Percentiles rank a stretch among this genome's conserved stretches.
phyloP scores from a whole-genome alignment of 2,888 invertebrate genomes.

The Tachina grossa region DNA sequence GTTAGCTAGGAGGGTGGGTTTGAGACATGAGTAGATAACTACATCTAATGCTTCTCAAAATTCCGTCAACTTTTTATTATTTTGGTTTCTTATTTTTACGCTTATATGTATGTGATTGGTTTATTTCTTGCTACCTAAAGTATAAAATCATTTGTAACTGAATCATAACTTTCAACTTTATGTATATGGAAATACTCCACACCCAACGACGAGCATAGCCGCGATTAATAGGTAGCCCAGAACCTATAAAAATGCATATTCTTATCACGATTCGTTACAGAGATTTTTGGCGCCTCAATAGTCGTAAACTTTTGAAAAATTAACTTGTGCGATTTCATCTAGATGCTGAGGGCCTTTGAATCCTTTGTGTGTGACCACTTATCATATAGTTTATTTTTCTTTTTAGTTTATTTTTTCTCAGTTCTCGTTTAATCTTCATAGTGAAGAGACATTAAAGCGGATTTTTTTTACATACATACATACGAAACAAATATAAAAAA shows the following conservation, averaged over 20 bases:
- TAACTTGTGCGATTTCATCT: slow-evolving; percentile 7
- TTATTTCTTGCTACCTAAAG: slow-evolving; percentile 1
- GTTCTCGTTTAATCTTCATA: too few relatives aligned
- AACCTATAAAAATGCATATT: neutral
- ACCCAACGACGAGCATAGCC: slow-evolving; percentile 18
- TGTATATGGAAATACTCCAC: neutral
- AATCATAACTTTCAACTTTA: neutral
- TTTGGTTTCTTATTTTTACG: neutral
- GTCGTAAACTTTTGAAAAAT: neutral
- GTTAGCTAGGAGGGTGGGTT: slow-evolving; percentile 13
- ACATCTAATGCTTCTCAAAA: neutral
- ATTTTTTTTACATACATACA: too few relatives aligned
- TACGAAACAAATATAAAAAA: too few relatives aligned
- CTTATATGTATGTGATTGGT: neutral
- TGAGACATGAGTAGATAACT: neutral
- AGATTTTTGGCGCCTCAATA: slow-evolving; percentile 20
- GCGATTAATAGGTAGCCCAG: slow-evolving; percentile 8
- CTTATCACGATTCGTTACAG: neutral
- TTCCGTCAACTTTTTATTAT: neutral
- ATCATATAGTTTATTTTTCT: neutral
- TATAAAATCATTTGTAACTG: neutral
- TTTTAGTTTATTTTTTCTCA: too few relatives aligned
- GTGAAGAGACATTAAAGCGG: too few relatives aligned
- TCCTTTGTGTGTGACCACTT: neutral
- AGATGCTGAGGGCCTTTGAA: slow-evolving; percentile 21